These are phyloP conservation scores for Nomada lathburiana DNA, from an alignment of 2,888 invertebrate genomes.

Conservation along the genomic window DNA sequence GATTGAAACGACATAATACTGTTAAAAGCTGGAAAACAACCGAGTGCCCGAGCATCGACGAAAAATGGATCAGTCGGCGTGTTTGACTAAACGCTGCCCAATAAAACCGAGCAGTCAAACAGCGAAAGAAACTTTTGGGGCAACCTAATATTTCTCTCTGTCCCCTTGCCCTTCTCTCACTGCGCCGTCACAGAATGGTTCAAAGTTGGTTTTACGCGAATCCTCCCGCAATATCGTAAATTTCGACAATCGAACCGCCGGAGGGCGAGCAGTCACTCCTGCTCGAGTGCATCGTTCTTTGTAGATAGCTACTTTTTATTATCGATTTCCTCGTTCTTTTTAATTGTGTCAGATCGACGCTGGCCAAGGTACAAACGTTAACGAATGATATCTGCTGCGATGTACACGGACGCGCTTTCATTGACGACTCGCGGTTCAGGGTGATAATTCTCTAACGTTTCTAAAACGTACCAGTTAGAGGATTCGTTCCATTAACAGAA, in stretches of 20 bases:
- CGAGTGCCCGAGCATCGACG: too few relatives aligned
- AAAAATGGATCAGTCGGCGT: too few relatives aligned
- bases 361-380: not conserved
- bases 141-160: not conserved
- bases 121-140: not conserved
- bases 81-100: too few relatives aligned
- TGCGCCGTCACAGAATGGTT: conserved; percentile 46
- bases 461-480: rapidly evolving
- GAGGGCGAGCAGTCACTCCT: conserved; percentile 17
- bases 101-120: too few relatives aligned
- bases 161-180: not conserved
- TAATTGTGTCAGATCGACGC: not conserved
- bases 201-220: conserved; percentile 54
- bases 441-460: not conserved
- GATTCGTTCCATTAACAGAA: not conserved
- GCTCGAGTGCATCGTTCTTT: conserved; percentile 48
- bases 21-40: too few relatives aligned
- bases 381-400: not conserved
- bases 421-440: not conserved
- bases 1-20: too few relatives aligned
- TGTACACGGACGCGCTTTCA: not conserved
- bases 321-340: conserved; percentile 10
- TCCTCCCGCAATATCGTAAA: conserved; percentile 52
- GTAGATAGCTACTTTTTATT: conserved; percentile 52
- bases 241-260: conserved; percentile 34